phyloP scores from a whole-genome alignment of 1,140 invertebrate genomes.

The Goniozus legneri region DNA sequence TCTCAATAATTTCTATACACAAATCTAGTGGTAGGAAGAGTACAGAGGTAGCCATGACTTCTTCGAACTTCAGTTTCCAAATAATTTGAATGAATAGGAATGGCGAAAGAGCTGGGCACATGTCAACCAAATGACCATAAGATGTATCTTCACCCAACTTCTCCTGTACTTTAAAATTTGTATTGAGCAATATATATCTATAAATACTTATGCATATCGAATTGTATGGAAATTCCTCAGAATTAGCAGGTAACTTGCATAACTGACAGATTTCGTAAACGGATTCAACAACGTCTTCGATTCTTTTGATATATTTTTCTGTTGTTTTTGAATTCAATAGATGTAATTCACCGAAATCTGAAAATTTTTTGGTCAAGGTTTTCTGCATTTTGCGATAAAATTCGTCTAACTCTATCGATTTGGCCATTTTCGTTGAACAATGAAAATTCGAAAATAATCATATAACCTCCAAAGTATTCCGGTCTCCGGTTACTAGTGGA shows the following conservation, averaged over 20 bases:
- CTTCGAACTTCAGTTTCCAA: slow-evolving; percentile 37
- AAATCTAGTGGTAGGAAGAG: slow-evolving; percentile 41
- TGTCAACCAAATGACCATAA: slow-evolving; percentile 36
- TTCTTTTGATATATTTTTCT: slow-evolving; percentile 23
- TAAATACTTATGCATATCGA: slow-evolving; percentile 22
- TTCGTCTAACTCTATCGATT: slow-evolving; percentile 35
- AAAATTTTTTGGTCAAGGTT: slow-evolving; percentile 31
- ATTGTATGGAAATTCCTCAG: neutral
- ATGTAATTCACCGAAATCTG: slow-evolving; percentile 27
- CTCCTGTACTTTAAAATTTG: slow-evolving; percentile 37
- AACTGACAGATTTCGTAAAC: slow-evolving; percentile 21
- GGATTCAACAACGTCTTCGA: slow-evolving; percentile 27
- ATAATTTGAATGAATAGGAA: slow-evolving; percentile 43
- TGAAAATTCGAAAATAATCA: too few relatives aligned
- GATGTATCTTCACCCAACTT: slow-evolving; percentile 32
- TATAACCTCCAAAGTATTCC: too few relatives aligned
- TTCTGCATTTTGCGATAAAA: slow-evolving; percentile 33
- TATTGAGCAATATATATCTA: slow-evolving; percentile 42
- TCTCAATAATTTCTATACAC: slow-evolving; percentile 34
- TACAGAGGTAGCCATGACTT: slow-evolving; percentile 35
- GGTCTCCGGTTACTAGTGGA: too few relatives aligned
- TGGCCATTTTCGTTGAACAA: too few relatives aligned
- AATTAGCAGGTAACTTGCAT: slow-evolving; percentile 9
- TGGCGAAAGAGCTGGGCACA: slow-evolving; percentile 42
- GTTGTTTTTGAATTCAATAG: slow-evolving; percentile 36